Percentiles rank a stretch among this genome's conserved stretches.
phyloP scores from a whole-genome alignment of 1,140 invertebrate genomes.

The Drosophila obscura region DNA sequence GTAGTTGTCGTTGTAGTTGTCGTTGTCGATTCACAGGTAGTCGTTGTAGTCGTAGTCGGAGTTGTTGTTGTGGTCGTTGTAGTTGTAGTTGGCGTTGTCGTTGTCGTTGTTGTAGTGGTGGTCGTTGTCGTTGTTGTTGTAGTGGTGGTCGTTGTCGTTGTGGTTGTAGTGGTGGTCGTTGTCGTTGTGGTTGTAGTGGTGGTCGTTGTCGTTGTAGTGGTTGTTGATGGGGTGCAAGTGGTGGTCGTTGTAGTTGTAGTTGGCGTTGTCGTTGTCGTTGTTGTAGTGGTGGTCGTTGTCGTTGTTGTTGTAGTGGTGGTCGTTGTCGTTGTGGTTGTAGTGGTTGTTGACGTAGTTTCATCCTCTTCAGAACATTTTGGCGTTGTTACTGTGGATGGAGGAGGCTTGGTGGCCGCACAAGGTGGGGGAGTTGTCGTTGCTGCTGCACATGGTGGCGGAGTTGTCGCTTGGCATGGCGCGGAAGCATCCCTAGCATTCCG shows the following conservation, averaged over 20 bases:
- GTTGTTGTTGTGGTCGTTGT: conserved; percentile 16
- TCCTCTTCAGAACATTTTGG: conserved; percentile 2
- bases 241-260: conserved; percentile 18
- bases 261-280: conserved; percentile 11
- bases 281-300: conserved; percentile 1
- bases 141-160: conserved; percentile 22
- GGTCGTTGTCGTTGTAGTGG: neutral
- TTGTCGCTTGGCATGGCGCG: conserved; percentile 23
- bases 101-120: conserved; percentile 1
- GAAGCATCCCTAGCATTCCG: conserved; percentile 36
- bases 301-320: conserved; percentile 9
- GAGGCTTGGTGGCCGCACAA: neutral
- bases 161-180: conserved; percentile 14
- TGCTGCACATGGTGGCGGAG: conserved; percentile 27
- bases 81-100: conserved; percentile 10
- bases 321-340: neutral
- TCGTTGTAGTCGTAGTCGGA: conserved; percentile 3
- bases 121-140: conserved; percentile 23
- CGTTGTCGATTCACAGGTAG: conserved; percentile 1
- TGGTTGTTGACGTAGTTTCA: neutral
- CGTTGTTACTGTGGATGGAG: neutral
- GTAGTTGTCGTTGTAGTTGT: neutral
- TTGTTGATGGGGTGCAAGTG: neutral
- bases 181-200: conserved; percentile 3
- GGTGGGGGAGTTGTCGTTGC: conserved; percentile 20